Evolutionary conservation across 1,140 invertebrate genomes (phyloP).

Genomic region (Mizuhopecten yessoensis): DNA sequence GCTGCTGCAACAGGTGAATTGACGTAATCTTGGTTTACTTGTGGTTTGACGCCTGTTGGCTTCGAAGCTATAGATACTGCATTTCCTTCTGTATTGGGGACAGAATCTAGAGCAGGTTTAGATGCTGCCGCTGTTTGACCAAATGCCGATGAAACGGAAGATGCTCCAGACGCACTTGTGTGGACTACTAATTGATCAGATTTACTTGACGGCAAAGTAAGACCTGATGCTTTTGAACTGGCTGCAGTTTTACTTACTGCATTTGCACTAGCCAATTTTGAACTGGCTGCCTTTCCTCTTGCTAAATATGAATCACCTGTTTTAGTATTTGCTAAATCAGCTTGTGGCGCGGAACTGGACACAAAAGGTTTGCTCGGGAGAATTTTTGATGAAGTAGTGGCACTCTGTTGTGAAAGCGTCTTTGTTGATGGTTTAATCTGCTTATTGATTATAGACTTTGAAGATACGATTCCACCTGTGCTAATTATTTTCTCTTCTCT

Average conservation of each 20-base stretch:
- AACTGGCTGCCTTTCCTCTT: neutral
- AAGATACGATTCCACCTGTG: no score
- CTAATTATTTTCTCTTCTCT: no score
- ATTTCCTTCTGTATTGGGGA: neutral
- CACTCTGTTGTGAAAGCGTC: no score
- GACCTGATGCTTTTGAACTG: neutral
- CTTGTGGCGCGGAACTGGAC: neutral
- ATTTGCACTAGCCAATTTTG: neutral
- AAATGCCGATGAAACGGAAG: neutral
- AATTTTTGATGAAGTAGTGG: neutral
- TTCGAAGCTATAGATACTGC: neutral
- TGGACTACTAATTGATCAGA: neutral
- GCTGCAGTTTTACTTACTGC: neutral
- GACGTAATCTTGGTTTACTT: neutral
- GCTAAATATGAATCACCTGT: neutral
- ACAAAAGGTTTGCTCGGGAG: neutral
- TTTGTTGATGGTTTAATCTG: no score
- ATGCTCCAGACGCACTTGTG: neutral
- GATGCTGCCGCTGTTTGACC: neutral
- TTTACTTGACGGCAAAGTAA: neutral
- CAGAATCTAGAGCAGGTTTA: neutral
- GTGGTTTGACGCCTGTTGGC: neutral
- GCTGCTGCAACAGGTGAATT: neutral
- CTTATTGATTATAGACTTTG: no score
- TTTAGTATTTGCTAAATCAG: neutral